Evolutionary conservation across 2,888 invertebrate species (phyloP).

Genomic region (Idaea biselata): DNA sequence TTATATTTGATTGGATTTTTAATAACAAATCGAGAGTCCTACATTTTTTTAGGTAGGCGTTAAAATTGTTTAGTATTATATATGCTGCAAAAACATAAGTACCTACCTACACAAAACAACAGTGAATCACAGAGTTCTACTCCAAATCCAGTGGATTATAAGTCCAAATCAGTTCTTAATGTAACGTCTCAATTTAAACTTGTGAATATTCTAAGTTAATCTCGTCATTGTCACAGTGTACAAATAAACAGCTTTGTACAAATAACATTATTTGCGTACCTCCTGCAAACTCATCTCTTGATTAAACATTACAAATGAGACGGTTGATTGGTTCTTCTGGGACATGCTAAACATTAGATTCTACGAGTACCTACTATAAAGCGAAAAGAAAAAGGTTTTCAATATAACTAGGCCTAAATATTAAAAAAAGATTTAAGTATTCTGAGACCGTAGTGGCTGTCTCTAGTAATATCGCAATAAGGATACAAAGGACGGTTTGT

Average conservation of each 20-base stretch:
- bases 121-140: too few species aligned
- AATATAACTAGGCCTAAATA: background rate
- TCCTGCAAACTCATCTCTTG: slow-evolving; percentile 1
- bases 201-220: background rate
- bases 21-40: too few species aligned
- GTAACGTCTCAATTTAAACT: background rate
- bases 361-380: too few species aligned
- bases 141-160: background rate
- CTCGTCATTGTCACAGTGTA: background rate
- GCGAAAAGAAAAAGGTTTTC: background rate
- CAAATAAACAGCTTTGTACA: background rate
- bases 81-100: too few species aligned
- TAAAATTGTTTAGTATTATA: too few species aligned
- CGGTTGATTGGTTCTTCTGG: background rate
- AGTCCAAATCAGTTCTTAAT: background rate
- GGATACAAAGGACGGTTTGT: slow-evolving; percentile 25
- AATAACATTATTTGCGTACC: background rate
- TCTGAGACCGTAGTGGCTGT: background rate
- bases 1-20: background rate
- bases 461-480: slow-evolving; percentile 14
- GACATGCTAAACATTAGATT: background rate
- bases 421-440: background rate
- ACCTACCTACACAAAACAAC: too few species aligned
- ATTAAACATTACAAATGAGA: slow-evolving; percentile 1
- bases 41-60: too few species aligned